These are phyloP conservation scores for Melanocharis versteri DNA, from an alignment of 2,113 vertebrate species.

Conservation along the genomic window DNA sequence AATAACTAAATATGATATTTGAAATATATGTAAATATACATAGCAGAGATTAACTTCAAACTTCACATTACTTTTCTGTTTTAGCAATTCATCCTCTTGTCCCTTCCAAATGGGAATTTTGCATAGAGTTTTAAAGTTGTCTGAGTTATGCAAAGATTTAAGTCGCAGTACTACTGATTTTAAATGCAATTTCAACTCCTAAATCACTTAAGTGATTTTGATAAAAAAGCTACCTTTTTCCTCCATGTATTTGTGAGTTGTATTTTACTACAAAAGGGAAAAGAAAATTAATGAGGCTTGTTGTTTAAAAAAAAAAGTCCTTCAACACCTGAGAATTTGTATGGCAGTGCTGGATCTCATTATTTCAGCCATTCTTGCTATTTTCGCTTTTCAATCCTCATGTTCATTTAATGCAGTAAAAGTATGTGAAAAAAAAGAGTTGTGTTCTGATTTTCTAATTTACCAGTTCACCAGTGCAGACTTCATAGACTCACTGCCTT, in stretches of 20 bases:
- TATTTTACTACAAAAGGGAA: background rate
- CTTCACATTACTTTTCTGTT: background rate
- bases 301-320: background rate
- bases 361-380: slow-evolving; percentile 33
- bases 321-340: background rate
- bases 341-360: background rate
- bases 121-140: background rate
- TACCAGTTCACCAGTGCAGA: slow-evolving; percentile 70
- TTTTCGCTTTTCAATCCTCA: background rate
- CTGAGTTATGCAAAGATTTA: background rate
- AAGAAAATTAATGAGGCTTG: background rate
- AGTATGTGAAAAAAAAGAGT: slow-evolving; percentile 37
- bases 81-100: background rate
- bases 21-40: background rate
- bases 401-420: slow-evolving; percentile 32
- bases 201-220: background rate
- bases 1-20: background rate
- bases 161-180: background rate
- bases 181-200: background rate
- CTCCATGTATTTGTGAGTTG: background rate
- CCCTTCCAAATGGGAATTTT: background rate
- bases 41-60: background rate
- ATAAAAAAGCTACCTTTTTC: background rate
- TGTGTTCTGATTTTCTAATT: slow-evolving; percentile 68
- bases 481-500: slow-evolving; percentile 45